These are phyloP conservation scores for Tadarida brasiliensis DNA, from an alignment of 2,797 vertebrate species.

Conservation along the genomic window DNA sequence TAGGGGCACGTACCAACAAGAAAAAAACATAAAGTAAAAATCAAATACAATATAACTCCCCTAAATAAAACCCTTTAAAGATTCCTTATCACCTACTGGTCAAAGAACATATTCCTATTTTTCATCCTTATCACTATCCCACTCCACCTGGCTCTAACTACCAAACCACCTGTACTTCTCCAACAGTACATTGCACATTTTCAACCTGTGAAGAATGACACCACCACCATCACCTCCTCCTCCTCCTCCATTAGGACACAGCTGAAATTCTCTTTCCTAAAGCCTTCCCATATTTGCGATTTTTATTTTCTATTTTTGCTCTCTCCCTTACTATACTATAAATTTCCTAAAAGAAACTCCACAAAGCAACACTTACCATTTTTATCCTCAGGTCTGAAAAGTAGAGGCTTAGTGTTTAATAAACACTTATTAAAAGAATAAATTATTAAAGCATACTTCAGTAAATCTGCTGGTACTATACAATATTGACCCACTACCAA, in stretches of 20 bases:
- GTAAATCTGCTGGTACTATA: neutral
- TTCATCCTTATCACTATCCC: neutral
- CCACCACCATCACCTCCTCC: neutral
- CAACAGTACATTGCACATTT: neutral
- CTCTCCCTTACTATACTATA: neutral
- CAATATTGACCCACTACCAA: neutral
- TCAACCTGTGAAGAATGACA: neutral
- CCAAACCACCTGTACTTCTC: neutral
- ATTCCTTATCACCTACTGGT: slow-evolving; percentile 1
- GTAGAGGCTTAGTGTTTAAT: neutral
- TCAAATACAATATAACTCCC: slow-evolving; percentile 17
- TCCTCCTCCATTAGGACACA: neutral
- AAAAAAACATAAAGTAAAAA: neutral
- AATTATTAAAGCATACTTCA: slow-evolving; percentile 2
- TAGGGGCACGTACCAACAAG: too few relatives aligned
- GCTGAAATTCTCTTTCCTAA: slow-evolving; percentile 25
- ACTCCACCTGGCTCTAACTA: neutral
- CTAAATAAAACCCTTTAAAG: neutral
- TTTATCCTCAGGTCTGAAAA: neutral
- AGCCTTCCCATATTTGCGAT: neutral
- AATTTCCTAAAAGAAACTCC: slow-evolving; percentile 32
- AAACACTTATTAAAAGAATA: slow-evolving; percentile 29
- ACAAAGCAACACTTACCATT: neutral
- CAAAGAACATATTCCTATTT: neutral
- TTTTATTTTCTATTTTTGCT: neutral